Percentiles rank a stretch among this genome's conserved stretches.
Conservation (phyloP, 2,797 vertebrate genomes). For the Acrocephalus scirpaceus region DNA sequence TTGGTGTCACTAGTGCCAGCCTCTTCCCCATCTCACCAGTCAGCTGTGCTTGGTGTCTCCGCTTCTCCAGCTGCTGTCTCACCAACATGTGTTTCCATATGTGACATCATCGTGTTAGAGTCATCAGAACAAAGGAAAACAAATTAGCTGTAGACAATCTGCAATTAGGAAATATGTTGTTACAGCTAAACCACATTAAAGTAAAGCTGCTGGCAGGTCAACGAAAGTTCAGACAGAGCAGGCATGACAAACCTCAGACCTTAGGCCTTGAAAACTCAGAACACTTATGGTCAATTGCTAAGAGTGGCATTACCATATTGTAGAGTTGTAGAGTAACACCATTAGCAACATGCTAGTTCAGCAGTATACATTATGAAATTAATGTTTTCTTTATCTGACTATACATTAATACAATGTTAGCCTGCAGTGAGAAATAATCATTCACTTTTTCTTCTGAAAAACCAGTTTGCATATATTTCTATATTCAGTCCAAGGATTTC, state of each 20-base stretch:
- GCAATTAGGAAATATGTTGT: not conserved
- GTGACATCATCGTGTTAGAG: fast-evolving
- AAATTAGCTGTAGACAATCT: not conserved
- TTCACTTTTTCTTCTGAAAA: not conserved
- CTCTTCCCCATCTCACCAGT: not conserved
- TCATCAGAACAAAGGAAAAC: not conserved
- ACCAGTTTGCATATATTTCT: not conserved
- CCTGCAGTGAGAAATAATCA: not conserved
- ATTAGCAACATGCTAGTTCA: not conserved
- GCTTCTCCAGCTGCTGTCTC: not conserved
- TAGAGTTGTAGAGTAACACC: not conserved
- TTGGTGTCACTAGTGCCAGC: not conserved
- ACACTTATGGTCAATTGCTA: not conserved
- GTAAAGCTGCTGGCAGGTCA: not conserved
- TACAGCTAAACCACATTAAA: not conserved
- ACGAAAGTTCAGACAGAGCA: not conserved
- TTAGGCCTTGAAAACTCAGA: not conserved
- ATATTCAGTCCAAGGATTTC: not conserved
- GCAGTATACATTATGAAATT: not conserved
- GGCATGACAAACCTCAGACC: not conserved
- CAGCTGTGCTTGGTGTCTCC: not conserved
- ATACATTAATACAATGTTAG: not conserved
- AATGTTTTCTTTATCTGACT: not conserved
- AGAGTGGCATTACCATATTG: not conserved
- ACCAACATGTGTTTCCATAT: not conserved